phyloP scores from a whole-genome alignment of 2,113 vertebrate species.

The Choloepus hoffmanni region DNA sequence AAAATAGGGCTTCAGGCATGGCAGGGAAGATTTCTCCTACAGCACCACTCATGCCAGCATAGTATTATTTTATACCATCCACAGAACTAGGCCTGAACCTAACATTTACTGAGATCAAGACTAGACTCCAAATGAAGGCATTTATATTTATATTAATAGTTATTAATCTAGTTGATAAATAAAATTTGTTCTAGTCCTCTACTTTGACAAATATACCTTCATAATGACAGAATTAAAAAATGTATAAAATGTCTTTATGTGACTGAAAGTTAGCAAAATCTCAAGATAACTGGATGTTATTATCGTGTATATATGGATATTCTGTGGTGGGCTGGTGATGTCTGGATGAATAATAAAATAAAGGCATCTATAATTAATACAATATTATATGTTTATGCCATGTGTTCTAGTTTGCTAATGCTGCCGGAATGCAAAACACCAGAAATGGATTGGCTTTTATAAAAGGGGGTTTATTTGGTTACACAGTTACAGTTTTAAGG shows the following conservation, averaged over 20 bases:
- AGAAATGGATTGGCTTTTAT: no score
- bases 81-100: background rate
- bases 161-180: background rate
- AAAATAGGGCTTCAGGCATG: background rate
- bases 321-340: background rate
- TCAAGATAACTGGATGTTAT: background rate
- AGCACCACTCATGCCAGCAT: background rate
- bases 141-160: background rate
- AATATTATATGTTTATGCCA: background rate
- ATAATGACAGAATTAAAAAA: constrained; percentile 20
- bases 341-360: constrained; percentile 43
- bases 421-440: no score
- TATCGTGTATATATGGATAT: background rate
- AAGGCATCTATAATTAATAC: background rate
- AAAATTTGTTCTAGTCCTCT: background rate
- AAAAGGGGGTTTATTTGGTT: no score
- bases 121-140: constrained; percentile 14
- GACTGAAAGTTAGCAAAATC: constrained; percentile 8
- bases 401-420: background rate
- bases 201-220: background rate
- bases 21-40: background rate
- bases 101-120: background rate
- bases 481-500: no score
- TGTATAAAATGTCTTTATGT: background rate
- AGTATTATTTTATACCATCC: background rate